Conservation (phyloP, 2,113 vertebrate species). For the Pardalotus punctatus region DNA sequence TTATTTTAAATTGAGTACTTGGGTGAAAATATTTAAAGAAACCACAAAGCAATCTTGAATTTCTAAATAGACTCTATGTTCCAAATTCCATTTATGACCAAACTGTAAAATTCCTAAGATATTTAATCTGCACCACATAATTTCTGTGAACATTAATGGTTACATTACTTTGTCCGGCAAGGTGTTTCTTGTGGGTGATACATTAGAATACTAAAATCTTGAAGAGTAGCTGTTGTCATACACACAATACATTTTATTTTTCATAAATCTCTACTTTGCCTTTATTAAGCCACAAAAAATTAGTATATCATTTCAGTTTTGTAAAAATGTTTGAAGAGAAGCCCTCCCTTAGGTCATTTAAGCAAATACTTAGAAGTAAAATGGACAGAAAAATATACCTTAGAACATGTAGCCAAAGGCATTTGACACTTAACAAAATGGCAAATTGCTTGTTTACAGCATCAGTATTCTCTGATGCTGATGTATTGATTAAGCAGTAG, state of each 20-base stretch:
- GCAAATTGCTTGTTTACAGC: not conserved
- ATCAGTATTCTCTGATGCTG: not conserved
- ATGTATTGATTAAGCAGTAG: not conserved
- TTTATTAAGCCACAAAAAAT: not conserved
- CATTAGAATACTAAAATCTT: not conserved
- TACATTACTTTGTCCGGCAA: not conserved
- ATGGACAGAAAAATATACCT: not conserved
- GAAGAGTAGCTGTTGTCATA: not conserved
- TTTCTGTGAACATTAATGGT: not conserved
- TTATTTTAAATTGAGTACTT: not conserved
- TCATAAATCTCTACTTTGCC: not conserved
- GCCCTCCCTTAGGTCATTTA: not conserved
- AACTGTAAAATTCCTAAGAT: not conserved
- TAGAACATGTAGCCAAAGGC: not conserved
- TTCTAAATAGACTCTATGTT: not conserved
- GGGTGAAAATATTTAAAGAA: slow-evolving; percentile 21
- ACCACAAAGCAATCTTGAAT: not conserved
- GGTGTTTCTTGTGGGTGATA: not conserved
- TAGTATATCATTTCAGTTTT: not conserved
- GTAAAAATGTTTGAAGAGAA: not conserved
- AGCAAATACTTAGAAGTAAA: not conserved
- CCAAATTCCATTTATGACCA: not conserved
- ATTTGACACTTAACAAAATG: not conserved
- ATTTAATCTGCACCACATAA: not conserved
- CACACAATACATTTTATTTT: not conserved